Base-by-base conservation (phyloP, 2,888 invertebrate species). In the Cryptus armator region DNA sequence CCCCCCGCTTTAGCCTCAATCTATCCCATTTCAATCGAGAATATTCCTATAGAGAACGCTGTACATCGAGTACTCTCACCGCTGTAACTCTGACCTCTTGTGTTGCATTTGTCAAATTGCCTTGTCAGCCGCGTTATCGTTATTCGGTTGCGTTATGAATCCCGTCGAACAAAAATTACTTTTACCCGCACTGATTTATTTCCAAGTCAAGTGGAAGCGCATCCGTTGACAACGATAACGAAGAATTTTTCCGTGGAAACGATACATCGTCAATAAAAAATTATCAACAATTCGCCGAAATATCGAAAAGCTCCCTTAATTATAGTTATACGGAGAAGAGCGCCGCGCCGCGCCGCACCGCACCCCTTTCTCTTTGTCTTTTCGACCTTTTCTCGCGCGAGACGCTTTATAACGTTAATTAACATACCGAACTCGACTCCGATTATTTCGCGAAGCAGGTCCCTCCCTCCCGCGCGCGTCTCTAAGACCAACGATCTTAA, bases 391-490 rank as follows among this genome's bases (percentile, higher is more conserved):
- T 87, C 88, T 87, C 88, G 37, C 89, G 90, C 86, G 88, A 90
- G 90, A 91, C 92, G 92, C 92, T 93, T 93, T 92, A 92, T 91
- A 90, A 90, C 89, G 91, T 92, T 93, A 93, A 93, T 93, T 93
- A 92, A 93, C 93, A 91, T 92, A 91, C 91, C 91, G 88, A 90
- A 89, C 89, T 87, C 66, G 67, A 37, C 53, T 56, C 56, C 56
- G 56, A 56, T 56, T 72, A 51, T 76, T 56, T 53, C 48, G 48
- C 48, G 53, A 75, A 68, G 51, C 62, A 53, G 76, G 48, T 48
- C 59, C 48, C 44, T 44, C 64, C 76, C 71, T 53, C 64, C 12
- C 24, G 16, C 64, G 78, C n/a, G n/a, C n/a, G 78, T 84, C 84
- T 83, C 87, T 76, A 81, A 86, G 86, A 86, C 78, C 81, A 56